phyloP scores from a whole-genome alignment of 1,140 invertebrate genomes.

The Polyergus mexicanus region DNA sequence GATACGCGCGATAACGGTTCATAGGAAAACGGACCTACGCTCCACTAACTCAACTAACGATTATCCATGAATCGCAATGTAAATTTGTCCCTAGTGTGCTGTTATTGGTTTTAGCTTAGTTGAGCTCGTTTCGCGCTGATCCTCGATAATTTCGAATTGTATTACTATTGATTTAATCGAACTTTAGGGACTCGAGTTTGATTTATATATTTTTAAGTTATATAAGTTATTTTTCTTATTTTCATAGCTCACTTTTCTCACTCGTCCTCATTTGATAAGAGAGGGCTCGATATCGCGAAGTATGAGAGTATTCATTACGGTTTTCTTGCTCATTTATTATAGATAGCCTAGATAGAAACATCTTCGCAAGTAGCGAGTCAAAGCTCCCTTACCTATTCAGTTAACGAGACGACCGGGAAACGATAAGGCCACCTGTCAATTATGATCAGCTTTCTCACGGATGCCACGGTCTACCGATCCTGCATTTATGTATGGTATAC shows the following conservation, averaged over 20 bases:
- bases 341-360: slow-evolving; percentile 43
- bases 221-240: neutral
- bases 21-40: slow-evolving; percentile 50
- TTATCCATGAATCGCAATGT: slow-evolving; percentile 8
- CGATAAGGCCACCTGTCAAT: slow-evolving; percentile 66
- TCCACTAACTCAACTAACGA: slow-evolving; percentile 53
- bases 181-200: neutral
- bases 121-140: neutral
- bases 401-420: slow-evolving; percentile 48
- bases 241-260: neutral
- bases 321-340: slow-evolving; percentile 45
- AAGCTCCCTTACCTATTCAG: slow-evolving; percentile 58
- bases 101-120: slow-evolving; percentile 27
- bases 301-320: slow-evolving; percentile 1
- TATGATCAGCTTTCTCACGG: slow-evolving; percentile 68
- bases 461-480: slow-evolving; percentile 9
- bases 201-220: neutral
- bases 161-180: neutral
- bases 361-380: slow-evolving; percentile 24
- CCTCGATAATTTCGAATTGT: neutral
- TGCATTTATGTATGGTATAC: neutral
- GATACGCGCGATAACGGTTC: slow-evolving; percentile 33
- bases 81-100: slow-evolving; percentile 30
- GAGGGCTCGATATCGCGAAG: neutral
- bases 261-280: slow-evolving; percentile 1